Evolutionary conservation across 2,113 vertebrate genomes (phyloP), one percentile per base, ranked within the genome.

Genomic region (Melanostigma gelatinosum): DNA sequence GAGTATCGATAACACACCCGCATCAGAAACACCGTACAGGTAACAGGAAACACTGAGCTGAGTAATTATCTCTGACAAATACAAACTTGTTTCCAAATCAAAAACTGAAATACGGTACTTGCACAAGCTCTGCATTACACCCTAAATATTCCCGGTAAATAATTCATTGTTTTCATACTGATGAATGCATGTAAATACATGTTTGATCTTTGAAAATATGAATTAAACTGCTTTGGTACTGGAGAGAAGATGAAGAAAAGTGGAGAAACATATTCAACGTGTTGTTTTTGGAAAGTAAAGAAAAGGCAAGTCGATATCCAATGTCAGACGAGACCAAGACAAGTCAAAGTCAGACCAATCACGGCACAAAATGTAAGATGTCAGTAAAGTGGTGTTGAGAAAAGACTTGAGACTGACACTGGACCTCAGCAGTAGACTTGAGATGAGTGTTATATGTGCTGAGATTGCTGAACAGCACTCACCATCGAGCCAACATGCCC

Each of bases 401-500:
- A 52, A 57, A 63, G 54, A 77, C 71, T 73, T 72, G 60, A 73
- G 60, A 75, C 66, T 50, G 57, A 54, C 27, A 52, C 46, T 75
- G 58, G n/a, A n/a, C 54, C 34, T 57, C 1, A 75, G 72, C 66
- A 42, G 16, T 44, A 36, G 61, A 75, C 71, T 68, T 8, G 16
- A 75, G 73, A 61, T 34, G 63, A 84, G 75, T 76, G 73, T 29
- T 78, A 9, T 57, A 74, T 77, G 74, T 79, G 67, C 63, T 54
- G 58, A 64, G 60, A 75, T 32, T 63, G 11, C 44, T 64, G 46
- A 72, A 46, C 2, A 63, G 27, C 42, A 87, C 94, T 87, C 91
- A 98, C 97, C 96, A 98, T 93, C 55, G 95, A 90, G 55, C 97
- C 97, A 4, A 96, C 96, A 0, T 97, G 95, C 34, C 97, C 97